Evolutionary conservation across 2,888 invertebrate genomes (phyloP), one percentile per base, ranked within the genome.

Genomic region (Macrostomum cliftonense): DNA sequence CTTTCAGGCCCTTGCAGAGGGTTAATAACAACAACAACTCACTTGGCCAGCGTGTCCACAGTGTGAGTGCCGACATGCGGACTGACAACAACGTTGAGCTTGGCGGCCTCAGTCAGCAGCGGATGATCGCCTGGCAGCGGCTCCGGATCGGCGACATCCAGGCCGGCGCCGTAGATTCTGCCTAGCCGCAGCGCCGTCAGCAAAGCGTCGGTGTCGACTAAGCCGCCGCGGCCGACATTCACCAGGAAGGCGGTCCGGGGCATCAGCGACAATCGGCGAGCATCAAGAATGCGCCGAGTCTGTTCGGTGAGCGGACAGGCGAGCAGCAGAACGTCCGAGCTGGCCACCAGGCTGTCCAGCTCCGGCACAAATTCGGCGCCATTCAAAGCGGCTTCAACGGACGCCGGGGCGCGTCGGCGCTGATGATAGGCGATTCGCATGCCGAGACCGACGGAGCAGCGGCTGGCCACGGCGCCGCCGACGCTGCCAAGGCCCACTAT

Each of bases 131-230:
- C 42, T 2, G 56, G 56, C 28, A 56, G 50, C 4, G 56, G 56
- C 44, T 58, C 58, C 2, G 58, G 58, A 28, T 57, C 47, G 1
- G 58, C 56, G 14, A 58, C 58, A 46, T 58, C 58, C 14, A 58
- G 45, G 9, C 55, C 58, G 17, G 58, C 58, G 13, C 45, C 54
- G 28, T 36, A 42, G 37, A 58, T 56, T 17, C 51, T 39, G 13
- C 46, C 48, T n/a, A 40, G 39, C 13, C 36, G 36, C 44, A 58
- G 46, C 1, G 57, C 58, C 11, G 46, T 46, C 4, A 56, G 43
- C 37, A 58, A 47, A 11, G 53, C 57, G 37, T 58, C 56, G 13
- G 54, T 54, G 47, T 58, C 47, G 4, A 58, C 49, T 5, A 58
- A 45, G 36, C 36, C 21, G 14, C 51, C 51, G 50, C 51, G 28